Evolutionary conservation across 1,140 invertebrate species (phyloP).

Genomic region (Wiebesia pumilae): DNA sequence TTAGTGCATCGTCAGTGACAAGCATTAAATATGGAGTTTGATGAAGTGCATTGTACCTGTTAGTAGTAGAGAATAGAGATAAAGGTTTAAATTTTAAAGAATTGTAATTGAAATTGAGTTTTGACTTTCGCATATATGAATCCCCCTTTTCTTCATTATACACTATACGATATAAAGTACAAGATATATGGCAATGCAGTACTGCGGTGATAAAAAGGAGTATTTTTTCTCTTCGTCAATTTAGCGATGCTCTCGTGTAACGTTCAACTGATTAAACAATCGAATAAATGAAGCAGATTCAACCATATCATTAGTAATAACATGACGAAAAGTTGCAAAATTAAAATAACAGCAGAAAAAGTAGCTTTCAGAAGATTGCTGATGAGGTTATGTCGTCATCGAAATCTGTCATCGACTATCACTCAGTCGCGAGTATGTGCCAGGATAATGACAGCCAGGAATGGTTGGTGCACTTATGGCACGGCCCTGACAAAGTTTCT

Average conservation of each 20-base stretch:
- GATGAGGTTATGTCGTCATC: slow-evolving; percentile 42
- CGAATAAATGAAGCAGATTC: neutral
- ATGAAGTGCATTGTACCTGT: neutral
- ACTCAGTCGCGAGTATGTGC: neutral
- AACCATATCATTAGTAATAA: slow-evolving; percentile 40
- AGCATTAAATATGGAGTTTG: neutral
- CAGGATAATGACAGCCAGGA: neutral
- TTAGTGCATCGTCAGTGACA: neutral
- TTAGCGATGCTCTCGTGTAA: slow-evolving; percentile 11
- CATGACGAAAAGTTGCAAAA: slow-evolving; percentile 41
- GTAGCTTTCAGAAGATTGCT: neutral
- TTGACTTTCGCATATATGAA: neutral
- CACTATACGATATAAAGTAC: neutral
- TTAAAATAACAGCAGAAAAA: neutral
- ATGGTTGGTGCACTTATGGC: slow-evolving; percentile 64
- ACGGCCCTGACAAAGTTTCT: slow-evolving; percentile 63
- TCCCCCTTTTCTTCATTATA: neutral
- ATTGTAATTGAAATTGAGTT: neutral
- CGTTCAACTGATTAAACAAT: slow-evolving; percentile 32
- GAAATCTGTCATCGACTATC: neutral
- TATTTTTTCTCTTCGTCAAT: neutral
- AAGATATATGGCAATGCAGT: neutral
- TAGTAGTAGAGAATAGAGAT: no score
- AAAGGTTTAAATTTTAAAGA: neutral
- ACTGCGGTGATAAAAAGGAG: neutral